Evolutionary conservation across 1,140 invertebrate genomes (phyloP), one percentile per base, ranked within the genome.

Genomic region (Chlorops oryzae): DNA sequence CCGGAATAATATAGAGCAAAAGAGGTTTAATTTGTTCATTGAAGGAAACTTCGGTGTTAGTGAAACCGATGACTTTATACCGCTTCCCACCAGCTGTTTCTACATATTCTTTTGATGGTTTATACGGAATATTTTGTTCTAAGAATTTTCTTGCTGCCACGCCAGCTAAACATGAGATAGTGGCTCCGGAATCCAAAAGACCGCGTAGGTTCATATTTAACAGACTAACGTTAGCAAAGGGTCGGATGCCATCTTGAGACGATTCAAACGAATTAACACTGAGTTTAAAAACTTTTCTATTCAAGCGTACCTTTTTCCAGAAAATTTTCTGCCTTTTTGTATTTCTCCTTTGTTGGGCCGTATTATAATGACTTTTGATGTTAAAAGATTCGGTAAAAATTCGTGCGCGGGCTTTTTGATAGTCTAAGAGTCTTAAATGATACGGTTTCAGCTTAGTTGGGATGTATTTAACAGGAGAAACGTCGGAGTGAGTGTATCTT

Each of bases 221-320:
- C 6, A 54, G 38, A 0, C 27, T 15, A 3, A 57, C 13, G 3
- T 27, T 6, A 21, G 32, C 42, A 22, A 47, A 51, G 18, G 52
- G 52, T 10, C 55, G 25, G 22, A 54, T 50, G 48, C 51, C 48
- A 43, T n/a, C n/a, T n/a, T n/a, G n/a, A n/a, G n/a, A n/a, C n/a
- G n/a, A n/a, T n/a, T n/a, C n/a, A n/a, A n/a, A n/a, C n/a, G n/a
- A n/a, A n/a, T n/a, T n/a, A n/a, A n/a, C n/a, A n/a, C n/a, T n/a
- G n/a, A n/a, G n/a, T n/a, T n/a, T n/a, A 15, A 21, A 0, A 10
- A 18, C 18, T 47, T 43, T 1, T 50, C 6, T 27, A 44, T 17
- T 2, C 44, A 21, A 4, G 34, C 44, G 4, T 43, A 35, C 4
- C 45, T 24, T 0, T 15, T 34, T 39, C 13, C 41, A 35, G n/a